Percentiles rank a stretch among this genome's conserved stretches.
Conservation (phyloP, 2,888 invertebrate species). For the Tolmerus cingulatus region DNA sequence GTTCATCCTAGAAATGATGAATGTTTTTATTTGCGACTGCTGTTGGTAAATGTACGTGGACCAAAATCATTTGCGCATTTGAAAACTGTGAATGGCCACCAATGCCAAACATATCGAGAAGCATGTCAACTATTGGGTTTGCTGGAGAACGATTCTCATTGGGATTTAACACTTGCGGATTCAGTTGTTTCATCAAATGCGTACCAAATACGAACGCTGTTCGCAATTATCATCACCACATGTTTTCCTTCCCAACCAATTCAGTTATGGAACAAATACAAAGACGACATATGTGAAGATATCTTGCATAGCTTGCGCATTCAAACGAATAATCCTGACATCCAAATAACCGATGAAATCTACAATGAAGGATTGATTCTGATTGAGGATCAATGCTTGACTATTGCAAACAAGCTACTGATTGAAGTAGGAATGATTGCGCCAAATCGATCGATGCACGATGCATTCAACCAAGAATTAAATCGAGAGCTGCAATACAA, state of each 20-base stretch:
- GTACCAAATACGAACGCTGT: background rate
- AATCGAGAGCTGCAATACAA: conserved; percentile 50
- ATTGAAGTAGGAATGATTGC: background rate
- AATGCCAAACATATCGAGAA: conserved; percentile 55
- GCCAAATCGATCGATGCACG: conserved; percentile 43
- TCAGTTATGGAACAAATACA: background rate
- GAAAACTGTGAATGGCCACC: background rate
- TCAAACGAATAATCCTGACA: background rate
- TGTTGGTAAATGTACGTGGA: conserved; percentile 52
- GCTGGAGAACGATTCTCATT: background rate
- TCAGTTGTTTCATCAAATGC: background rate
- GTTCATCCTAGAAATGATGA: conserved; percentile 55
- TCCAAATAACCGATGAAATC: background rate
- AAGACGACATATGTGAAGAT: background rate
- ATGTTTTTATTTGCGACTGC: conserved; percentile 57
- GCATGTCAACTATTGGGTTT: conserved; percentile 54
- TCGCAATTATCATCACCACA: background rate
- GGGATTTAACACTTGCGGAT: background rate
- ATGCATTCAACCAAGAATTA: conserved; percentile 42
- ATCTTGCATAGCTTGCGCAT: background rate
- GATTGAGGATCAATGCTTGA: conserved; percentile 48
- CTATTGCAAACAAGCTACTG: background rate
- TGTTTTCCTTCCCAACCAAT: background rate
- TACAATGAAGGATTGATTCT: conserved; percentile 43
- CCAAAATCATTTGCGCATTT: too few species aligned